These are phyloP conservation scores for Albula goreensis DNA, from an alignment of 2,113 vertebrate species.

Conservation along the genomic window DNA sequence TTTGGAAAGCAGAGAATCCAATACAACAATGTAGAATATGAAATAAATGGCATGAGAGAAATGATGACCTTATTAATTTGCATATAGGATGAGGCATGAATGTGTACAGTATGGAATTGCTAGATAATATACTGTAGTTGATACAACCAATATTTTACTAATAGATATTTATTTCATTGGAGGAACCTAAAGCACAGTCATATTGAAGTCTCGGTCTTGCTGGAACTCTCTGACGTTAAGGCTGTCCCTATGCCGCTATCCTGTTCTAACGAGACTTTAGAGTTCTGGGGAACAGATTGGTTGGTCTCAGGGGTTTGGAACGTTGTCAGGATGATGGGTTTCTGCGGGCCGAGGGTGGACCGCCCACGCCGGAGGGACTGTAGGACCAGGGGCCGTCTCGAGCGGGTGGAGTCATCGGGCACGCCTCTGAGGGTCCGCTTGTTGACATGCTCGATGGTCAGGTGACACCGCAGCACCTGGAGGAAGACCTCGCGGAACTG, in stretches of 20 bases:
- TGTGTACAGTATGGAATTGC: not conserved
- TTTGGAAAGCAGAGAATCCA: no score
- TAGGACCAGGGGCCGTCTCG: constrained; percentile 47
- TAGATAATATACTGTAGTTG: not conserved
- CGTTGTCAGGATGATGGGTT: constrained; percentile 55
- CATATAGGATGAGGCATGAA: not conserved
- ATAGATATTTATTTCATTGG: not conserved
- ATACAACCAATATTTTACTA: not conserved
- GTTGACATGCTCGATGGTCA: constrained; percentile 80
- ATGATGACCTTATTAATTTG: not conserved
- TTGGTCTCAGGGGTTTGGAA: constrained; percentile 45
- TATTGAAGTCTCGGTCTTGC: not conserved
- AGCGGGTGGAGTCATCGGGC: constrained; percentile 52
- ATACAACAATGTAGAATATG: no score
- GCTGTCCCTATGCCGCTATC: not conserved
- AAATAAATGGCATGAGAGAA: not conserved
- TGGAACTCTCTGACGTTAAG: not conserved
- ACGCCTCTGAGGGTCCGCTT: constrained; percentile 53
- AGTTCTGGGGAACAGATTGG: not conserved
- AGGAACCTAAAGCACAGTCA: not conserved
- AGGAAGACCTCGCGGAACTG: constrained; percentile 86
- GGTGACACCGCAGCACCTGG: constrained; percentile 81
- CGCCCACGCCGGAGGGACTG: constrained; percentile 46
- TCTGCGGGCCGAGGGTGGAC: constrained; percentile 31
- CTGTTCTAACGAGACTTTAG: not conserved